Evolutionary conservation across 2,888 invertebrate genomes (phyloP), one percentile per base, ranked within the genome.

Genomic region (Eupithecia dodoneata): DNA sequence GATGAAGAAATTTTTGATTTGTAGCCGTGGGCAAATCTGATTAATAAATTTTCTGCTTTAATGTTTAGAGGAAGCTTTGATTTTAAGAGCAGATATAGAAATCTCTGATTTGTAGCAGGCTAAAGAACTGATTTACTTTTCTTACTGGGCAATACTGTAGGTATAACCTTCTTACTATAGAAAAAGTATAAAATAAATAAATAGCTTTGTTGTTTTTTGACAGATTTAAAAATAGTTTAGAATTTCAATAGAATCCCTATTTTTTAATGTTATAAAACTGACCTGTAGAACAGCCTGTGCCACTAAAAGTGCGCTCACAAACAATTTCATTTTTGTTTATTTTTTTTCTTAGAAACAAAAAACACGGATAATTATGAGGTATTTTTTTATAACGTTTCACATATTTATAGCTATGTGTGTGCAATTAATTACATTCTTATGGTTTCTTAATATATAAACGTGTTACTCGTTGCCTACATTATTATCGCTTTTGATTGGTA

Each of bases 371-470:
- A 15, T 30, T 70, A 18, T 70, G 45, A 70, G 18, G 47, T 73
- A 49, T 55, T 66, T 75, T 44, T 72, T 18, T 52, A 44, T 15
- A 30, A 13, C 5, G 47, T 10, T 74, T 41, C 30, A 65, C 30
- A 30, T 70, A 66, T 82, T 76, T 82, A 82, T 82, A 82, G 66
- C 59, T n/a, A 55, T 44, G 10, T 74, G 52, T 81, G 77, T 77
- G 77, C 72, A 80, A 81, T 65, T 13, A 73, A 59, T 49, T 74
- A 70, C 70, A 55, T 44, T 71, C 73, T 67, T 63, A 18, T 71
- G 9, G 30, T 77, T 74, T 75, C 52, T 67, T 45, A 67, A 78
- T 67, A 69, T 55, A 4, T 44, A 44, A 47, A 73, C 65, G 73
- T 70, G 45, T 70, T 10, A 49, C 12, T 49, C 45, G 18, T 70